Percentiles rank a stretch among this genome's conserved stretches.
Evolutionary conservation across 2,113 vertebrate genomes (phyloP).

Genomic region (Eurypyga helias): DNA sequence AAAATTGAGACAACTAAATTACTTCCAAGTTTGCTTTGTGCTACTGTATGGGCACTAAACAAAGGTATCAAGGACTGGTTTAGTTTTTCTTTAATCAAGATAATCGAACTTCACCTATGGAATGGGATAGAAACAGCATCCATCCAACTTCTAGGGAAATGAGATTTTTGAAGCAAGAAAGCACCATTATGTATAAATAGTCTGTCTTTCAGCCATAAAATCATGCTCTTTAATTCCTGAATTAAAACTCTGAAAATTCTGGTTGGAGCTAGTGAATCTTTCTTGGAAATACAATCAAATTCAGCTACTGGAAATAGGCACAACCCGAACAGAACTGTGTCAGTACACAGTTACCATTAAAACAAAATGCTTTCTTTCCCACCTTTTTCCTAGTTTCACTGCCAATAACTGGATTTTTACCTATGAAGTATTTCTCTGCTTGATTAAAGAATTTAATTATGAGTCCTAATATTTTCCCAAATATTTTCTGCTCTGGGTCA

Average conservation of each 20-base stretch:
- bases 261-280: background rate
- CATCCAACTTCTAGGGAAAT: background rate
- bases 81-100: background rate
- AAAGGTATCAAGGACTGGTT: background rate
- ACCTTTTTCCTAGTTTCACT: background rate
- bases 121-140: background rate
- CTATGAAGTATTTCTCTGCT: background rate
- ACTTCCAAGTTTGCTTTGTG: background rate
- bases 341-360: background rate
- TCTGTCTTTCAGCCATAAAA: background rate
- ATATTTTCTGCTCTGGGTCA: background rate
- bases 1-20: background rate
- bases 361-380: background rate
- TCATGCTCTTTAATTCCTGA: background rate
- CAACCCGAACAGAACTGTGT: rapidly evolving
- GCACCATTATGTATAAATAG: background rate
- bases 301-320: background rate
- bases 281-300: background rate
- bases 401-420: background rate
- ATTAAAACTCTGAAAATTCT: background rate
- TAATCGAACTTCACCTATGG: background rate
- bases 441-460: background rate
- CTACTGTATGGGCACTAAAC: background rate
- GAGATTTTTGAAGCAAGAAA: background rate
- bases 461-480: background rate